Base-by-base conservation (phyloP, 2,888 invertebrate species). In the Hylaea fasciaria region DNA sequence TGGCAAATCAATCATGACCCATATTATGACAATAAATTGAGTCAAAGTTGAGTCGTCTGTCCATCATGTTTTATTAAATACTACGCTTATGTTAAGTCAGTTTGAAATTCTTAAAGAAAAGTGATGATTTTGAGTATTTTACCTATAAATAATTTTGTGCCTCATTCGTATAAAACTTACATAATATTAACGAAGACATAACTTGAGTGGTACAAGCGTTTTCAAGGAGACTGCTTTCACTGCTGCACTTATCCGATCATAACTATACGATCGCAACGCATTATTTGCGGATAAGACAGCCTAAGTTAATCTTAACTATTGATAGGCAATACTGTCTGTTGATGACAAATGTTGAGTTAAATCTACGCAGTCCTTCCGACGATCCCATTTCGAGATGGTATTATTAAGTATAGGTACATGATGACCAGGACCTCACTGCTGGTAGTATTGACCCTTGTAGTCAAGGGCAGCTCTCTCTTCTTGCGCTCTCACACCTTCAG, bases 381-480 rank as follows among this genome's bases (percentile, higher is more conserved):
- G 39, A 52, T 65, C 58, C 55, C 57, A 46, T 55, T 51, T 47
- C 44, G 52, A 64, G 47, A 63, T 39, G 43, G 22, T 58, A 43
- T 46, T 56, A 22, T 57, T 0, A 41, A 32, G 14, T 62, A 3
- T 5, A 28, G 3, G 51, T 66, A 47, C 53, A 57, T 39, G 50
- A 11, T 59, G 64, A 63, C 54, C 61, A 60, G 55, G 37, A 52
- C 5, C 40, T 60, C 69, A 73, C 64, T 69, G 43, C 70, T 87
- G 92, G 77, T 93, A 92, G 84, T 95, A 95, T 67, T 93, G 92
- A 32, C 95, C 95, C 74, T 94, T 94, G 86, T 94, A 94, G 79
- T 95, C 94, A 63, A 94, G 93, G 50, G 87, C 86, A 43, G 90
- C 92, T 63, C 70, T 87, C 17, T 90, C 89, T 71, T 91, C 86